These are phyloP conservation scores for Tupiocoris notatus DNA, from an alignment of 2,888 invertebrate species.

Conservation along the genomic window DNA sequence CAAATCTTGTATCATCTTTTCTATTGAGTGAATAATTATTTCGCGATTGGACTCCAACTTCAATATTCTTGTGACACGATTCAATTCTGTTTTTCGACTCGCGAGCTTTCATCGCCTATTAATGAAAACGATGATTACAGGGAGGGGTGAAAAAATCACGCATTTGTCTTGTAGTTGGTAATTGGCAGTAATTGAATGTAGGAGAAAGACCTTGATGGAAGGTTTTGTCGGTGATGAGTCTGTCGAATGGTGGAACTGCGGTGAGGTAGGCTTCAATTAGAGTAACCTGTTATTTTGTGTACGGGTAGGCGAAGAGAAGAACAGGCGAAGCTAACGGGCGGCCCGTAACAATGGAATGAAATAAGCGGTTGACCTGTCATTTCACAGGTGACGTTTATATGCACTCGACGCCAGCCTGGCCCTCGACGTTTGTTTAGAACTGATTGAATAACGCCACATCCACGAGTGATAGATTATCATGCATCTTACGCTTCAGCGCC, in stretches of 20 bases:
- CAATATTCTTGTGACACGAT: no score
- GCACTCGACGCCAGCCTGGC: background rate
- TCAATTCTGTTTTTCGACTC: background rate
- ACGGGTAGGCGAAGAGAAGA: background rate
- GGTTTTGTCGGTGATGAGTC: background rate
- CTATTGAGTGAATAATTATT: no score
- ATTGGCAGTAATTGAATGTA: background rate
- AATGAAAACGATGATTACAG: background rate
- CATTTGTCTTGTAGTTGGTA: background rate
- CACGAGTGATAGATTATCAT: background rate
- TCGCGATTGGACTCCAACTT: no score
- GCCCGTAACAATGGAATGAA: background rate
- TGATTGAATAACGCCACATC: background rate
- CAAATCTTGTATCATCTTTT: no score
- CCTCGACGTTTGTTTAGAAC: background rate
- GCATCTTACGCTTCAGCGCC: background rate
- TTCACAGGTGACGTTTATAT: background rate
- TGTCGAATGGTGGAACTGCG: background rate
- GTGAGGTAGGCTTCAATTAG: background rate
- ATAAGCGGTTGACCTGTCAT: background rate
- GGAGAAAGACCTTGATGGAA: background rate
- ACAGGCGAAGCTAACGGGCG: background rate
- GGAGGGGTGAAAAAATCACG: background rate
- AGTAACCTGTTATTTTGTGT: background rate
- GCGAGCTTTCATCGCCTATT: background rate